Evolutionary conservation across 2,797 vertebrate genomes (phyloP), one percentile per base, ranked within the genome.

Genomic region (Valencia hispanica): DNA sequence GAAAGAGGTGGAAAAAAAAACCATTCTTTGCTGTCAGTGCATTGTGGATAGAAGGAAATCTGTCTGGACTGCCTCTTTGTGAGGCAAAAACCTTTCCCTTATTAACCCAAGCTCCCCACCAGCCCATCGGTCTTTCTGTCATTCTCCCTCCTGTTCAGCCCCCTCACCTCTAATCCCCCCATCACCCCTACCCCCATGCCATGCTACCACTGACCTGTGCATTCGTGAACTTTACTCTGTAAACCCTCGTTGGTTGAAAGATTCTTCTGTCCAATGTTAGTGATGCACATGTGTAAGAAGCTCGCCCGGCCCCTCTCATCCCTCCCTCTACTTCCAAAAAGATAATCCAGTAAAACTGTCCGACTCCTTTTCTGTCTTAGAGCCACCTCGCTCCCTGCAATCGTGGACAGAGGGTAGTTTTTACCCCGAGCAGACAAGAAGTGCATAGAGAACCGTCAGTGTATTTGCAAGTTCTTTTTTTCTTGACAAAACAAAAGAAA

Each of bases 391-490:
- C 84, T 84, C 78, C 82, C 87, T 69, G 47, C 84, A 71, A 86
- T 90, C 90, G 68, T 70, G 89, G 82, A 86, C 88, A 73, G 92
- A 92, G 94, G 95, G 91, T 59, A 76, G 94, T 92, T 92, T 94
- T 95, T 94, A 94, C 92, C 65, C 91, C 87, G 63, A 91, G 88
- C 87, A 88, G 90, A 89, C 68, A 70, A 87, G 92, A 96, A 95
- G 93, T 93, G 95, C 94, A 93, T 95, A 94, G 93, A 96, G 95
- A 96, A 95, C 92, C 92, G 94, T 96, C 93, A 92, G 96, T 97
- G 96, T 97, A 96, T 97, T 97, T 98, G 96, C 96, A 96, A 96
- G 96, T 98, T 97, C 95, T 97, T 97, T 68, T 97, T 68, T 98
- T 97, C 79, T 90, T 51, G 94, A 96, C 87, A 93, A 95, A 92